A percentile compares a stretch with the other conserved stretches of the same genome.
These are phyloP conservation scores for Anolis carolinensis DNA, from an alignment of 2,113 vertebrate species.

Conservation along the genomic window DNA sequence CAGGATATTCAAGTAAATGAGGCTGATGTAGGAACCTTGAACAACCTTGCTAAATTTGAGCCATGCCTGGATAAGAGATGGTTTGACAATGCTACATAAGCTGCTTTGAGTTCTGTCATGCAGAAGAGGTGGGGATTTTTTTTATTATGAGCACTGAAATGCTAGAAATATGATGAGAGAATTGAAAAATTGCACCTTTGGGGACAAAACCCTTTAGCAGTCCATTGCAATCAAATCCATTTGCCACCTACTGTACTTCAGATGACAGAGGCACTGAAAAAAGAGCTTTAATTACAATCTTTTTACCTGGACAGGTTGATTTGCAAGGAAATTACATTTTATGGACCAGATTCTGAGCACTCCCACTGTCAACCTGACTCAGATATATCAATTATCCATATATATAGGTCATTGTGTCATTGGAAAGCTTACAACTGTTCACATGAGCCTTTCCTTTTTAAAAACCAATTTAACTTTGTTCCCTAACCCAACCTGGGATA, in stretches of 20 bases:
- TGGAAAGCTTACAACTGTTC: background rate
- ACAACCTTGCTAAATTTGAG: no score
- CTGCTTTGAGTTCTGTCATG: no score
- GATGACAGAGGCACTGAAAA: background rate
- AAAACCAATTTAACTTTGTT: background rate
- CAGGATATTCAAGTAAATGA: background rate
- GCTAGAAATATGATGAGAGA: background rate
- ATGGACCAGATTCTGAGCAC: background rate
- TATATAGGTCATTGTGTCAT: background rate
- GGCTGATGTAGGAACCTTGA: background rate
- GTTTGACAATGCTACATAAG: no score
- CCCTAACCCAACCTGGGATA: no score
- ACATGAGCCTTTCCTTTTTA: background rate
- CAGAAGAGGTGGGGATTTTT: no score
- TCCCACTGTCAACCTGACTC: background rate
- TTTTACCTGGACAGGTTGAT: no score
- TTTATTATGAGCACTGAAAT: no score
- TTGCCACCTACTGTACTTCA: background rate
- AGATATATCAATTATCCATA: background rate
- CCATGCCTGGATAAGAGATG: no score
- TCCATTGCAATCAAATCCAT: background rate
- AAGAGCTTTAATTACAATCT: background rate
- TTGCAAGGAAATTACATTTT: background rate
- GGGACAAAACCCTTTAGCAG: background rate
- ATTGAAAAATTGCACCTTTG: background rate